Evolutionary conservation across 1,140 invertebrate genomes (phyloP).

Genomic region (Hesperophylax magnus): DNA sequence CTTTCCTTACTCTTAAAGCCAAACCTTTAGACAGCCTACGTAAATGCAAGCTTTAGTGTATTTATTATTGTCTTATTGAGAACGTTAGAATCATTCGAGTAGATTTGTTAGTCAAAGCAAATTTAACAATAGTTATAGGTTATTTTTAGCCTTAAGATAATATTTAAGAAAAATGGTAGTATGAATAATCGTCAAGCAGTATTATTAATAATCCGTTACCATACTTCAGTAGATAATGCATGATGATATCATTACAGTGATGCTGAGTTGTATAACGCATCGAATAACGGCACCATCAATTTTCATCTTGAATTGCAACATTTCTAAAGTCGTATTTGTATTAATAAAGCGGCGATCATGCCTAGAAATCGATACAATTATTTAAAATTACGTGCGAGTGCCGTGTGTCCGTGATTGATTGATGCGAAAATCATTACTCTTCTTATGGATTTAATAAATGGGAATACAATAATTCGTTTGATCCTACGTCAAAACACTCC

Average conservation of each 20-base stretch:
- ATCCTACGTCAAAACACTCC: slow-evolving; percentile 30
- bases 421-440: slow-evolving; percentile 31
- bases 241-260: slow-evolving; percentile 31
- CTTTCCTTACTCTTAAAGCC: too few relatives aligned
- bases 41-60: too few relatives aligned
- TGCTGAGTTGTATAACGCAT: background rate
- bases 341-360: slow-evolving; percentile 22
- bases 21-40: too few relatives aligned
- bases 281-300: slow-evolving; percentile 22
- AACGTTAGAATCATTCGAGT: too few relatives aligned
- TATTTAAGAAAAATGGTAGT: too few relatives aligned
- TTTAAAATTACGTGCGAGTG: slow-evolving; percentile 6
- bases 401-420: slow-evolving; percentile 30
- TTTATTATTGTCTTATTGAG: too few relatives aligned
- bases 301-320: slow-evolving; percentile 32
- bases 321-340: slow-evolving; percentile 22
- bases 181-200: too few relatives aligned
- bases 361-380: slow-evolving; percentile 37
- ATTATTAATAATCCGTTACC: background rate
- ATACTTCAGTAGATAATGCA: background rate
- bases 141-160: too few relatives aligned
- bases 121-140: too few relatives aligned
- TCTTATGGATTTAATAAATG: slow-evolving; percentile 28
- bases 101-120: background rate
- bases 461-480: slow-evolving; percentile 9